Percentiles rank a stretch among this genome's conserved stretches.
These are phyloP conservation scores for Troglohyphantes excavatus DNA, from an alignment of 2,888 invertebrate genomes.

Conservation along the genomic window DNA sequence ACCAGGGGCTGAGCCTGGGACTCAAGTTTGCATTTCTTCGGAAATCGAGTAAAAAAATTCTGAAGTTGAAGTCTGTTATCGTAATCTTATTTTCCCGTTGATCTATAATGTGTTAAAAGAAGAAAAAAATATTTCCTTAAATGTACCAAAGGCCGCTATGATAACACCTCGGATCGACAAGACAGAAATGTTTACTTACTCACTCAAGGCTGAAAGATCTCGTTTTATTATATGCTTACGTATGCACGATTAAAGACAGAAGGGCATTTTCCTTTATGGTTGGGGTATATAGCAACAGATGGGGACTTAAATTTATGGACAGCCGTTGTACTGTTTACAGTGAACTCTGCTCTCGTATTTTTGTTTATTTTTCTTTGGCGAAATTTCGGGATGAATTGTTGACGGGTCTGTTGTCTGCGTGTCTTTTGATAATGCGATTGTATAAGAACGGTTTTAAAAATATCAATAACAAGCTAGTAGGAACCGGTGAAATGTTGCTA, in stretches of 20 bases:
- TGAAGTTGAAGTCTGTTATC: not conserved
- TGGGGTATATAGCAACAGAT: constrained; percentile 16
- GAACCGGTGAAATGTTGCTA: not conserved
- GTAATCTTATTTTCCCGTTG: not conserved
- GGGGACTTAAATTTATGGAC: not conserved
- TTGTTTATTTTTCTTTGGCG: not conserved
- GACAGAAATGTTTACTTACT: constrained; percentile 15
- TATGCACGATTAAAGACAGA: not conserved
- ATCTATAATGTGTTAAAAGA: constrained; percentile 6
- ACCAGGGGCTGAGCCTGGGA: not conserved
- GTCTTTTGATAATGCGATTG: not conserved
- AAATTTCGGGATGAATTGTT: constrained; percentile 17
- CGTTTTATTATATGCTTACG: not conserved
- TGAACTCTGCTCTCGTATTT: constrained; percentile 27
- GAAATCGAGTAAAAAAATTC: not conserved
- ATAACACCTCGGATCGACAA: constrained; percentile 18
- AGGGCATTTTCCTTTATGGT: constrained; percentile 18
- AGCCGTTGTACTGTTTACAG: not conserved
- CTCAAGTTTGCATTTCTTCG: not conserved
- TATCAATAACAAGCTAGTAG: not conserved
- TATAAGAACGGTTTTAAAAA: not conserved
- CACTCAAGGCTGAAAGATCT: constrained; percentile 8
- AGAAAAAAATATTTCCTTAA: not conserved
- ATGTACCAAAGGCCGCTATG: constrained; percentile 28
- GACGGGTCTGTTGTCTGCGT: not conserved